Percentiles rank a stretch among this genome's conserved stretches.
phyloP scores from a whole-genome alignment of 2,113 vertebrate genomes.

The Colossoma macropomum region DNA sequence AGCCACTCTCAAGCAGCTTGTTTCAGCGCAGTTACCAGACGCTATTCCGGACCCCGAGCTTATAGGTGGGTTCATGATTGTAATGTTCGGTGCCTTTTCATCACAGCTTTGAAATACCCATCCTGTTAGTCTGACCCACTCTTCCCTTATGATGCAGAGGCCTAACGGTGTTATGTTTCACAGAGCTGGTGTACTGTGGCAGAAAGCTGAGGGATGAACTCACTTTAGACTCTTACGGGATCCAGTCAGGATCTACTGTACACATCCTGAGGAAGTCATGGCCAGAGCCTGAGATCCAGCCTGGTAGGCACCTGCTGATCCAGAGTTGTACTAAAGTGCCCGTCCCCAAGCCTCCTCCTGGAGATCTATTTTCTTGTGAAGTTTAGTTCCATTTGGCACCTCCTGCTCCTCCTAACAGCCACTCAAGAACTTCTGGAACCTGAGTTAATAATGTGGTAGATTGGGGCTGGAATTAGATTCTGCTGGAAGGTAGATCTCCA shows the following conservation, averaged over 20 bases:
- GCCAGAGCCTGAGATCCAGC: slow-evolving; percentile 86
- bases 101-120: neutral
- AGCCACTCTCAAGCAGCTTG: slow-evolving; percentile 84
- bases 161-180: neutral
- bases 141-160: neutral
- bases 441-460: too few species aligned
- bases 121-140: neutral
- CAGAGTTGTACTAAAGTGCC: neutral
- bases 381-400: too few species aligned
- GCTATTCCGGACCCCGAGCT: slow-evolving; percentile 86
- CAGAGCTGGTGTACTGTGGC: slow-evolving; percentile 88
- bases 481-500: too few species aligned
- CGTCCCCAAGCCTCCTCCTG: too few species aligned
- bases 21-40: slow-evolving; percentile 84
- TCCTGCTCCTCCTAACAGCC: too few species aligned
- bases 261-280: slow-evolving; percentile 87
- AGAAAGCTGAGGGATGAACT: slow-evolving; percentile 87
- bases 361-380: too few species aligned
- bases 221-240: slow-evolving; percentile 86
- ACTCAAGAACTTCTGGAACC: too few species aligned
- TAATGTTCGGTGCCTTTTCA: neutral
- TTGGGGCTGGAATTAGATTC: too few species aligned
- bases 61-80: slow-evolving; percentile 73
- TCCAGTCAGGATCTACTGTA: slow-evolving; percentile 85
- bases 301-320: slow-evolving; percentile 72